Base-by-base conservation (phyloP, 2,797 vertebrate species). In the Hylomyscus alleni region DNA sequence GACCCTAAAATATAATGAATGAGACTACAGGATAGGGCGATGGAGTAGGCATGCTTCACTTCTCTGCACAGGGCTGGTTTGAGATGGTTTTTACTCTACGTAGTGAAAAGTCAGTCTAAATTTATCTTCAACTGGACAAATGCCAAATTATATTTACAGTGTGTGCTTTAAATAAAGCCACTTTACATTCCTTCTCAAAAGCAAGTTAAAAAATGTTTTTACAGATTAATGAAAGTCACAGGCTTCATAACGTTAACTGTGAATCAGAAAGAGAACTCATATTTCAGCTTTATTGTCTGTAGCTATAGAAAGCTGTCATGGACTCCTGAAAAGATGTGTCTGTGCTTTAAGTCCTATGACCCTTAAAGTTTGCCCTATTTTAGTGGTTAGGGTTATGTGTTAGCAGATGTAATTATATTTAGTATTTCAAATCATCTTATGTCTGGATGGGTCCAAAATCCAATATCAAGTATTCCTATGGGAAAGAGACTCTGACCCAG, bases 161-260 rank as follows among this genome's bases (percentile, higher is more conserved):
- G 1, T 44, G 62, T 26, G 15, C 52, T 56, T 84, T 80, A 90
- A 54, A 77, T 60, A 26, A 87, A 97, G 44, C 3, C 56, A 47
- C 20, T 93, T 94, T 58, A 80, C 67, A 77, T 67, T 87, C 94
- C 58, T 24, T 92, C 83, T 83, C 77, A 65, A 77, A 94, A 54
- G 67, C 26, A 58, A 44, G 89, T 80, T 80, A 67, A 78, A 44
- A 65, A 65, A 44, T 8, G 13, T 37, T 90, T 67, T 90, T 90
- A n/a, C 34, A 52, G 88, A 84, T 82, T 76, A 91, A 19, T 92
- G 40, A 65, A 93, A 96, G 47, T 87, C 34, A 22, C 9, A 73
- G 54, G 31, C 29, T 80, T 34, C 29, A 37, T 58, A 82, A 91
- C 54, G 56, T 72, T 87, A 78, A 82, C 67, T 52, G 34, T 67